These are phyloP conservation scores for Phytoseiulus persimilis DNA, from an alignment of 2,888 invertebrate genomes.

Conservation along the genomic window DNA sequence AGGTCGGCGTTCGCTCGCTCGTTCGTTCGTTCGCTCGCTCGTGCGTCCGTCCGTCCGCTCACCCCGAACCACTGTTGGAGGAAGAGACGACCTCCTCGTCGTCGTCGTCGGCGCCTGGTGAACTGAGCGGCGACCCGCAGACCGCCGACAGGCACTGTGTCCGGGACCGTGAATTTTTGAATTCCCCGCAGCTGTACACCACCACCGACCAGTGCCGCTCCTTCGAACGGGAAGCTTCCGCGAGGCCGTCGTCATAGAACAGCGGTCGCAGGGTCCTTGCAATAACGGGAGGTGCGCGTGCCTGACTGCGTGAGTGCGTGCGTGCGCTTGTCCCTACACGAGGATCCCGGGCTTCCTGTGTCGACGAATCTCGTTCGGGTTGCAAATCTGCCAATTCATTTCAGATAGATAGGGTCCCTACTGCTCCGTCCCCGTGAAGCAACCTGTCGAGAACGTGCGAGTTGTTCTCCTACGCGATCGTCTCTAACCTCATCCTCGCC, in stretches of 20 bases:
- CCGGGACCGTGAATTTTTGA: neutral
- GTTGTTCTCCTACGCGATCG: too few relatives aligned
- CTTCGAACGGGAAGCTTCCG: neutral
- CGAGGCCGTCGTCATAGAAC: neutral
- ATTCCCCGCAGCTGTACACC: neutral
- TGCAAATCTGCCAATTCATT: neutral
- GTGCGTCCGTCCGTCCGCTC: neutral
- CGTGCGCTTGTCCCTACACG: neutral
- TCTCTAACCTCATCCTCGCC: too few relatives aligned
- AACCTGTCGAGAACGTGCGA: neutral
- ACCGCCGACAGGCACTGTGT: neutral
- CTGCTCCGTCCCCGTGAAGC: neutral
- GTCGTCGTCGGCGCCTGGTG: neutral
- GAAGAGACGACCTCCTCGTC: neutral
- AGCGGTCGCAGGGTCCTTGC: neutral
- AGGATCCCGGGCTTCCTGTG: neutral
- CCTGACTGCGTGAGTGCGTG: neutral
- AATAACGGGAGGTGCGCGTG: neutral
- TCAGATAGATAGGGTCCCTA: neutral
- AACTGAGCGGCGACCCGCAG: neutral
- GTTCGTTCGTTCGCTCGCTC: neutral
- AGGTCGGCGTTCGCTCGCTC: neutral
- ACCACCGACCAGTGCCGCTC: neutral
- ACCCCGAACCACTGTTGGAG: neutral
- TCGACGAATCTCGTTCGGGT: neutral